Base-by-base conservation (phyloP, 2,113 vertebrate species). In the Trinectes maculatus region DNA sequence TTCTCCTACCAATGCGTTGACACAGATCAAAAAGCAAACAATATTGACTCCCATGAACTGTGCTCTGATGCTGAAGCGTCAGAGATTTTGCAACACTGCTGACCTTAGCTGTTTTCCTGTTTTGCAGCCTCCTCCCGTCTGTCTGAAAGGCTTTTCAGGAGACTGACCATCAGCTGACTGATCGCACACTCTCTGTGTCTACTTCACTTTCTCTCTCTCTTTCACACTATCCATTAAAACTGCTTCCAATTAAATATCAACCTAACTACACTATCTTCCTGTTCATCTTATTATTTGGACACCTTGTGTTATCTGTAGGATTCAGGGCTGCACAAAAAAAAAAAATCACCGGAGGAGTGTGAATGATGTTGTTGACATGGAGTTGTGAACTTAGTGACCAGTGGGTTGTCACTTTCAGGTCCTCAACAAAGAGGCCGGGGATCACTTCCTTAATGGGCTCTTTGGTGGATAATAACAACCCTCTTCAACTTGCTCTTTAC, bases 331-430 rank as follows among this genome's bases (percentile, higher is more conserved):
- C 24, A 6, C 19, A 5, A 33, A 57, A 46, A 21, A 54, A 43
- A 12, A 18, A 42, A 26, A 28, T 37, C 3, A 22, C n/a, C n/a
- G n/a, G n/a, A 40, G 9, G n/a, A 2, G 58, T 34, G 62, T 66
- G 25, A 66, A 19, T 28, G 25, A 44, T 22, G 33, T n/a, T 36
- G 53, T 58, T 54, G 7, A 21, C 46, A 33, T 42, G 34, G 1
- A 57, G 55, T 7, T 69, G 54, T 66, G 58, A 72, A 59, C 42
- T 72, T 55, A 29, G 46, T 56, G 55, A 66, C 29, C 28, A 34
- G 29, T 15, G n/a, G 34, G 36, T 42, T 61, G 39, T 66, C 36
- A 57, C 49, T 74, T 66, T 74, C 44, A 59, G 34, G 8, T 59
- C 33, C 37, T 52, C 13, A n/a, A 26, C 55, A 58, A 49, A 66